Evolutionary conservation across 2,888 invertebrate genomes (phyloP).

Genomic region (Drosophila trichaetosa): DNA sequence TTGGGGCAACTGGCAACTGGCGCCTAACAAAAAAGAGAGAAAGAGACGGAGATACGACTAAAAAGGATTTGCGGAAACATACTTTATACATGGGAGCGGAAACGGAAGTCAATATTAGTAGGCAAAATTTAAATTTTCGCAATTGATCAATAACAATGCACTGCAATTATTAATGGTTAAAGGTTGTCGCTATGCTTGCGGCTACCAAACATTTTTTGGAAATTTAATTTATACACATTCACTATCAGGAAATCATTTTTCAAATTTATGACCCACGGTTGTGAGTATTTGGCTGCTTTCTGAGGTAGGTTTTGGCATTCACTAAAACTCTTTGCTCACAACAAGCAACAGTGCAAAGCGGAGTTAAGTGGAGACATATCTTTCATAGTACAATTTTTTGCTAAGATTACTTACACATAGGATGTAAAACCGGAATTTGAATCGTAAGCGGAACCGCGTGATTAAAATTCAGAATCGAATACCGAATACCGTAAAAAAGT

Average conservation of each 20-base stretch:
- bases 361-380: neutral
- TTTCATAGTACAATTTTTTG: neutral
- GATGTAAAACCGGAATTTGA: neutral
- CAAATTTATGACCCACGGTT: constrained; percentile 54
- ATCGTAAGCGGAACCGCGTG: neutral
- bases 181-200: constrained; percentile 45
- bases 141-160: constrained; percentile 44
- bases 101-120: constrained; percentile 79
- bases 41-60: constrained; percentile 5
- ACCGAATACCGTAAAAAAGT: neutral
- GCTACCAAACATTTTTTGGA: constrained; percentile 32
- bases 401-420: neutral
- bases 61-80: constrained; percentile 59
- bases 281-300: neutral
- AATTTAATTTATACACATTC: constrained; percentile 47
- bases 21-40: constrained; percentile 37
- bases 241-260: constrained; percentile 68
- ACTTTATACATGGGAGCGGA: constrained; percentile 69
- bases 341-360: neutral
- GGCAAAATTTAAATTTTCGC: constrained; percentile 63
- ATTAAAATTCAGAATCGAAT: neutral
- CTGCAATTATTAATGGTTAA: constrained; percentile 69
- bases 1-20: constrained; percentile 37
- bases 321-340: neutral
- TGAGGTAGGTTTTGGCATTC: neutral